Conservation (phyloP, 2,797 vertebrate species). For the Chaetophractus vellerosus region DNA sequence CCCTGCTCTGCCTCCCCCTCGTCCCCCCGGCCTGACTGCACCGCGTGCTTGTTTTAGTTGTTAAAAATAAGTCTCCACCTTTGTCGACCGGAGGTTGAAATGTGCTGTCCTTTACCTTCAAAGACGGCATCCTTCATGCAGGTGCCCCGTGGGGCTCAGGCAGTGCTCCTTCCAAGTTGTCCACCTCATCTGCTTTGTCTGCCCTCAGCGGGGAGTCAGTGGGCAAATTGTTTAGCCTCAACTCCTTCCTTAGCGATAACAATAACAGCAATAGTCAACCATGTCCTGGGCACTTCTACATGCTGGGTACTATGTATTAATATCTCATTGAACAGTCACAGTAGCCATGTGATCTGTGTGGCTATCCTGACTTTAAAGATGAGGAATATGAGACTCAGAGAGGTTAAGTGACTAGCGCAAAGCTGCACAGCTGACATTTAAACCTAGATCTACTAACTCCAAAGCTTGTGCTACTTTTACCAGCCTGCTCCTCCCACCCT, state of each 20-base stretch:
- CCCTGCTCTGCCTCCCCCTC: neutral
- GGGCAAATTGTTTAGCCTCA: neutral
- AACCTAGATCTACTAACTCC: neutral
- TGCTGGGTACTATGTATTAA: neutral
- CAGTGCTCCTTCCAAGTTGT: neutral
- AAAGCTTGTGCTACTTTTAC: neutral
- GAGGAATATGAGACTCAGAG: neutral
- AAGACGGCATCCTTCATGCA: neutral
- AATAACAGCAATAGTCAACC: neutral
- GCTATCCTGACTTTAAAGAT: neutral
- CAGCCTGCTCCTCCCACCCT: neutral
- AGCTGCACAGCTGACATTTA: neutral
- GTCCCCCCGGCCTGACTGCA: conserved; percentile 73
- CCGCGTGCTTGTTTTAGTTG: conserved; percentile 77
- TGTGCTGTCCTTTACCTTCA: neutral
- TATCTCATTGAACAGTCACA: neutral
- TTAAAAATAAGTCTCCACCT: neutral
- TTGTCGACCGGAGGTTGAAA: neutral
- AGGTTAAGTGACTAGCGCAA: neutral
- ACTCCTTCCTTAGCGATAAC: neutral
- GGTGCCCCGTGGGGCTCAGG: neutral
- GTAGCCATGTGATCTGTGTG: neutral
- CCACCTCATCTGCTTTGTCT: neutral
- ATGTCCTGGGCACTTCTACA: neutral
- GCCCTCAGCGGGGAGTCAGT: neutral